These are phyloP conservation scores for Drosophila pruinosa DNA, from an alignment of 1,140 invertebrate genomes.

Conservation along the genomic window DNA sequence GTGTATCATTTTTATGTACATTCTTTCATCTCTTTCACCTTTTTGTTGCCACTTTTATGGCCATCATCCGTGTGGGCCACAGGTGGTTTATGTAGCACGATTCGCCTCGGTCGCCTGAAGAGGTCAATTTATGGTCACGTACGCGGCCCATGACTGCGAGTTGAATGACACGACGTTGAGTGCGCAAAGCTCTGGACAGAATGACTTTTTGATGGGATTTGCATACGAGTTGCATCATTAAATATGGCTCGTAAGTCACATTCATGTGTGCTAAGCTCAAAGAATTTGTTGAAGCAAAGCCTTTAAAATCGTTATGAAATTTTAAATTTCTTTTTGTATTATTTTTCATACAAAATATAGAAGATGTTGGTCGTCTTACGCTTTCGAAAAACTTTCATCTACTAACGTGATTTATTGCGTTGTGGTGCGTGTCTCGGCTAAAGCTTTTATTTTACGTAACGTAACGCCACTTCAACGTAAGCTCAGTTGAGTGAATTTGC, in stretches of 20 bases:
- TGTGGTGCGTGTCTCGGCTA: slow-evolving; percentile 43
- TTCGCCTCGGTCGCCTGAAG: slow-evolving; percentile 23
- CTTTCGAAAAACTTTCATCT: neutral
- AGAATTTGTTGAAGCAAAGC: neutral
- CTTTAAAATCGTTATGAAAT: too few relatives aligned
- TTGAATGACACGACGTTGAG: slow-evolving; percentile 42
- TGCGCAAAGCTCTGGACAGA: neutral
- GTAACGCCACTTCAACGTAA: neutral
- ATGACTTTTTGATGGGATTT: neutral
- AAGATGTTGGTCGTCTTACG: neutral
- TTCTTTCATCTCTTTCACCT: slow-evolving; percentile 7
- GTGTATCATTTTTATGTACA: slow-evolving; percentile 48
- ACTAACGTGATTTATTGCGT: slow-evolving; percentile 20
- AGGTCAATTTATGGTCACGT: slow-evolving; percentile 72
- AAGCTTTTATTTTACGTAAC: slow-evolving; percentile 8
- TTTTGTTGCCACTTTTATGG: slow-evolving; percentile 42
- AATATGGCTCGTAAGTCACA: slow-evolving; percentile 9
- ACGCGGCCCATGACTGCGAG: slow-evolving; percentile 7
- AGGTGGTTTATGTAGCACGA: slow-evolving; percentile 53
- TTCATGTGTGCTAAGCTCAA: slow-evolving; percentile 1
- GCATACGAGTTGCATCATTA: neutral
- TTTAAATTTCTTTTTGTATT: neutral
- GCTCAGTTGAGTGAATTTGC: slow-evolving; percentile 28
- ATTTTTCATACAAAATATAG: neutral
- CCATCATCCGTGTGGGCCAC: slow-evolving; percentile 46